phyloP scores from a whole-genome alignment of 2,797 vertebrate genomes.

The Sebastolobus alascanus region DNA sequence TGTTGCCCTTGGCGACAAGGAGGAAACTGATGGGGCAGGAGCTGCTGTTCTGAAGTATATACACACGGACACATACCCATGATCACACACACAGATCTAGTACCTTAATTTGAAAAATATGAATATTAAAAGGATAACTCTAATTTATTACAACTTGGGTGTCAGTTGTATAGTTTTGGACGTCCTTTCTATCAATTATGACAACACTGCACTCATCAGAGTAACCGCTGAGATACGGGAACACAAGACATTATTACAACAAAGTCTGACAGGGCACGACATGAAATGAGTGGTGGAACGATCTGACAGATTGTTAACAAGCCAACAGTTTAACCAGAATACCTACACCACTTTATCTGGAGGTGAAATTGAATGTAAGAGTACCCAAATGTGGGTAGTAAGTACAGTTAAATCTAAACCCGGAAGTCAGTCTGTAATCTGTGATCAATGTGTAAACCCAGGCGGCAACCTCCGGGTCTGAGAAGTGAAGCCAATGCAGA shows the following conservation, averaged over 20 bases:
- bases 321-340: not conserved
- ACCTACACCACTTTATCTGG: too few species aligned
- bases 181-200: not conserved
- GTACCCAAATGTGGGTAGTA: not conserved
- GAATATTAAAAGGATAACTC: not conserved
- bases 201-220: not conserved
- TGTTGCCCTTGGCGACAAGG: conserved; percentile 76
- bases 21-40: conserved; percentile 57
- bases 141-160: not conserved
- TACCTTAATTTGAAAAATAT: not conserved
- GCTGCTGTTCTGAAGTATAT: conserved; percentile 48
- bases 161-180: not conserved
- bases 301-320: not conserved
- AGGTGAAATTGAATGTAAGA: not conserved
- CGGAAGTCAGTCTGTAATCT: not conserved
- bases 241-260: not conserved
- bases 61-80: not conserved
- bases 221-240: not conserved
- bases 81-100: not conserved
- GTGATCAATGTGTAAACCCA: not conserved
- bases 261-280: not conserved
- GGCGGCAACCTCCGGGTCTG: too few species aligned
- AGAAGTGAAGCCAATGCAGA: too few species aligned
- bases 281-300: not conserved
- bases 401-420: not conserved